Percentiles rank a stretch among this genome's conserved stretches.
Evolutionary conservation across 2,113 vertebrate species (phyloP).

Genomic region (Gavialis gangeticus): DNA sequence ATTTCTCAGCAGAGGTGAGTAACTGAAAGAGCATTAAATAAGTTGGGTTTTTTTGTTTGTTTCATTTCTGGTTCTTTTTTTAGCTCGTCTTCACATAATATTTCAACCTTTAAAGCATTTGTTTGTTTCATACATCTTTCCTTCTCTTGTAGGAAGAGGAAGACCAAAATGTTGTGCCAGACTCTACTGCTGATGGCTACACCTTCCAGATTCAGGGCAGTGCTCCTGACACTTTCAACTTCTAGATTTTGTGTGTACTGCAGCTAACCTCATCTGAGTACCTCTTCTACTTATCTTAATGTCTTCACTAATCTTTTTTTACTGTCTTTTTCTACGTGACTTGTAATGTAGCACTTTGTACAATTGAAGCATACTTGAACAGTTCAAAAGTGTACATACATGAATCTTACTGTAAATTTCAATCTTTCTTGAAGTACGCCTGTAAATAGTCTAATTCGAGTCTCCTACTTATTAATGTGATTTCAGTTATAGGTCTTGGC

Average conservation of each 20-base stretch:
- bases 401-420: constrained; percentile 61
- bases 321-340: constrained; percentile 73
- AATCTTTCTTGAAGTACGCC: constrained; percentile 26
- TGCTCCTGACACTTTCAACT: constrained; percentile 85
- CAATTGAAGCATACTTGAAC: constrained; percentile 81
- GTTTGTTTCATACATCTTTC: background rate
- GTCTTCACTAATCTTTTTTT: constrained; percentile 59
- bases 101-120: too few relatives aligned
- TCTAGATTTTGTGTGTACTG: constrained; percentile 73
- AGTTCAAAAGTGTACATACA: constrained; percentile 72
- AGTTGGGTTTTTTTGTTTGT: background rate
- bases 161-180: constrained; percentile 85
- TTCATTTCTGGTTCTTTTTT: too few relatives aligned
- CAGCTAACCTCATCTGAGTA: background rate
- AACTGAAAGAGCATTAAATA: background rate
- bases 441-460: constrained; percentile 79
- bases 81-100: too few relatives aligned
- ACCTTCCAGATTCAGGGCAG: constrained; percentile 83
- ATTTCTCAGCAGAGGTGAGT: constrained; percentile 92
- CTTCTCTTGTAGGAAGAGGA: constrained; percentile 83
- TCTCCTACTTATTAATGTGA: background rate
- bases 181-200: constrained; percentile 80
- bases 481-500: background rate
- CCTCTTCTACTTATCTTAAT: constrained; percentile 64
- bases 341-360: constrained; percentile 82